Percentiles rank a stretch among this genome's conserved stretches.
Evolutionary conservation across 2,797 vertebrate species (phyloP).

Genomic region (Myotis vivesi): DNA sequence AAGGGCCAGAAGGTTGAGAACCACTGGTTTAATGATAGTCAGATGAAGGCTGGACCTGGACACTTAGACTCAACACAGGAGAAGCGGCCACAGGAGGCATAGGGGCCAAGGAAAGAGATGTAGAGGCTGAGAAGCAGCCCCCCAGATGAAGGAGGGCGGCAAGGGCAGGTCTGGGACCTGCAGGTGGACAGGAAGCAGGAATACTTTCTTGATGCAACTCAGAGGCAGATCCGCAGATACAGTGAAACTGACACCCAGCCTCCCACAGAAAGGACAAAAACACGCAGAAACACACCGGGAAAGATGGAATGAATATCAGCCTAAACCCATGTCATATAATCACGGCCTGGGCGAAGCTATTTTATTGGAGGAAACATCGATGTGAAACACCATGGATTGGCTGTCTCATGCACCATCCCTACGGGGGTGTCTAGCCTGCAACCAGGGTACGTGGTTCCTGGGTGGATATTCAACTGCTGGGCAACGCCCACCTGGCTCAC

Average conservation of each 20-base stretch:
- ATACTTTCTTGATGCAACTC: background rate
- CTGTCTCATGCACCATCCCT: too few species aligned
- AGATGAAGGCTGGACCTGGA: background rate
- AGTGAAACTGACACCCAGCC: background rate
- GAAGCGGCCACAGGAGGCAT: background rate
- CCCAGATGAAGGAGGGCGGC: background rate
- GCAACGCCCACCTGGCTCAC: background rate
- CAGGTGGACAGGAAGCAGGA: background rate
- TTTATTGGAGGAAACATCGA: too few species aligned
- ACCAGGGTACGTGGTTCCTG: too few species aligned
- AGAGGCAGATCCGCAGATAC: background rate
- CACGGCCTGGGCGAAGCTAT: background rate
- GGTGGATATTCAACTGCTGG: too few species aligned
- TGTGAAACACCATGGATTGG: too few species aligned
- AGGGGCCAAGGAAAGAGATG: background rate
- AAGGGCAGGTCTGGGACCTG: background rate
- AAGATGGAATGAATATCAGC: background rate
- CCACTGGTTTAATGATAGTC: background rate
- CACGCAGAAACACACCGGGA: background rate
- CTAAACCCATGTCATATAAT: background rate
- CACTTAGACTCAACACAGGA: background rate
- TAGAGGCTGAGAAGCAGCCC: background rate
- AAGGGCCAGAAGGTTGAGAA: too few species aligned
- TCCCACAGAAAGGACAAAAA: background rate
- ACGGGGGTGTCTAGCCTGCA: too few species aligned